These are phyloP conservation scores for Mimachlamys varia DNA, from an alignment of 2,888 invertebrate genomes.

Conservation along the genomic window DNA sequence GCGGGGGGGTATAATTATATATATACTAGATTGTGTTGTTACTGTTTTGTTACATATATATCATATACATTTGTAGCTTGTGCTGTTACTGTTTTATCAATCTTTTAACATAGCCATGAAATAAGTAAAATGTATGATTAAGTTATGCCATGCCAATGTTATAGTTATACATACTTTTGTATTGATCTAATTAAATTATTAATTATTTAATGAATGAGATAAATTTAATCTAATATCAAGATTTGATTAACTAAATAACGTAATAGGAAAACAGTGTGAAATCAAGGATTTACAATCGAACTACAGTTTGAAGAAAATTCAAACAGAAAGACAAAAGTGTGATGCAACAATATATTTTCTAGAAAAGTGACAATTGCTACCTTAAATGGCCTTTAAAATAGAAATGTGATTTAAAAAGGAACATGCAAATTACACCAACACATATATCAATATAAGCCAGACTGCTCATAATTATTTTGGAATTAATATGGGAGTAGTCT, in stretches of 20 bases:
- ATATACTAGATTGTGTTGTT: no score
- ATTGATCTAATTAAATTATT: background rate
- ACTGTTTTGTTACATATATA: no score
- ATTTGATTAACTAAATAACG: no score
- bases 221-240: no score
- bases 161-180: background rate
- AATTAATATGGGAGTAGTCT: slow-evolving; percentile 16
- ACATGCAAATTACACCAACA: background rate
- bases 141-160: background rate
- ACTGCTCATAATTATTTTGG: background rate
- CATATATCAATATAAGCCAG: background rate
- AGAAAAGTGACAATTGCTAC: background rate
- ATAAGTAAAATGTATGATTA: background rate
- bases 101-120: no score
- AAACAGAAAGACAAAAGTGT: background rate
- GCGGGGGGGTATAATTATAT: no score
- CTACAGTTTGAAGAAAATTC: background rate
- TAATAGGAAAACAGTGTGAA: no score
- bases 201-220: no score
- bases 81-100: no score
- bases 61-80: no score
- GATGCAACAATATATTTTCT: background rate
- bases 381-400: background rate
- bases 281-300: background rate
- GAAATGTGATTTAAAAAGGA: background rate